These are phyloP conservation scores for Atta cephalotes DNA, from an alignment of 1,140 invertebrate species.

Conservation along the genomic window DNA sequence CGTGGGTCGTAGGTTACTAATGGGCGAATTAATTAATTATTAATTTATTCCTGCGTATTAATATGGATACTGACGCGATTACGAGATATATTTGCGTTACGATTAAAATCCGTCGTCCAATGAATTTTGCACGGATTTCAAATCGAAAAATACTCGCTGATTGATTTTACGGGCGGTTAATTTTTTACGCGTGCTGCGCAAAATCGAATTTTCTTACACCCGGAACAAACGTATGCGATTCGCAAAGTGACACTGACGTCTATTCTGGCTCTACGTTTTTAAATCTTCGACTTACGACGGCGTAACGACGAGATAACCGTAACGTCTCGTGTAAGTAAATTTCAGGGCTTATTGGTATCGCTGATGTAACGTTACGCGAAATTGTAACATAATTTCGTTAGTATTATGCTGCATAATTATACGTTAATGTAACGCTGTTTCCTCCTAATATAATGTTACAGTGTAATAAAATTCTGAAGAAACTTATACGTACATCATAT, in stretches of 20 bases:
- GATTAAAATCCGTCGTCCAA: constrained; percentile 35
- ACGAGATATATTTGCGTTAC: constrained; percentile 6
- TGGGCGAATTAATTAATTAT: constrained; percentile 56
- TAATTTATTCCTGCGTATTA: constrained; percentile 52
- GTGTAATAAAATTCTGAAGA: constrained; percentile 56
- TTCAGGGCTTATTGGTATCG: constrained; percentile 45
- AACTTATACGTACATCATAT: constrained; percentile 46
- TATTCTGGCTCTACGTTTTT: background rate
- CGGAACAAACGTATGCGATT: background rate
- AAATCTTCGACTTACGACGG: background rate
- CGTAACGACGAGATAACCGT: background rate
- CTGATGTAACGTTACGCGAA: constrained; percentile 29
- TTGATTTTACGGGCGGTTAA: constrained; percentile 24
- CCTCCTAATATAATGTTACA: constrained; percentile 36
- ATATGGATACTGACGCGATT: constrained; percentile 29
- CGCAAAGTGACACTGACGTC: background rate
- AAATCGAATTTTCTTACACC: constrained; percentile 5
- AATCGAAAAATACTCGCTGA: background rate
- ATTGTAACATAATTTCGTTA: constrained; percentile 49
- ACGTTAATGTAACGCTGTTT: constrained; percentile 34
- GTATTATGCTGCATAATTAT: constrained; percentile 51
- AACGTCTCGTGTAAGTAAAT: constrained; percentile 26
- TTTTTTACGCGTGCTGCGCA: background rate
- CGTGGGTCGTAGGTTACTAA: constrained; percentile 48
- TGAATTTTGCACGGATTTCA: constrained; percentile 3